Evolutionary conservation across 2,888 invertebrate genomes (phyloP), one percentile per base, ranked within the genome.

Genomic region (Nephrotoma appendiculata): DNA sequence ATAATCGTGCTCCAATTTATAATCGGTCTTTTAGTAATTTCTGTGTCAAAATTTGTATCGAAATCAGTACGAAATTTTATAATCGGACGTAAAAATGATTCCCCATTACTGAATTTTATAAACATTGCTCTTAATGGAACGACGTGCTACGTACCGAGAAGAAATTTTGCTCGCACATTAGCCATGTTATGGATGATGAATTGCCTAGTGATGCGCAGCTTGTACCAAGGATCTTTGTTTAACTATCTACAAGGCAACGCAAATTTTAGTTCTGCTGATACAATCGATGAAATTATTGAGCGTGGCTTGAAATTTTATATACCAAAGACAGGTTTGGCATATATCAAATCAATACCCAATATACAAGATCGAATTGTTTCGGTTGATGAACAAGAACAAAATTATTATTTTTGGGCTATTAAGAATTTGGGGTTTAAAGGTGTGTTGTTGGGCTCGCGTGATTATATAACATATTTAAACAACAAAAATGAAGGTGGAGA

Each of bases 221-320:
- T 87, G 9, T 88, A 88, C 86, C 88, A 88, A 86, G 88, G 87
- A 19, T 83, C 88, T n/a, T 83, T 88, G 11, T 88, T 87, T 83
- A 48, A 87, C 41, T 87, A 87, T 43, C n/a, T 88, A 19, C 87
- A 88, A 11, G 31, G 6, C 5, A 2, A 15, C 2, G 19, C n/a
- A 15, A 71, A 71, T 71, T 71, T 48, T n/a, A 48, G 15, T 71
- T 0, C 43, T 11, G 15, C 42, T 11, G 85, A 85, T 85, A 45
- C 85, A 0, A 44, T 85, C 11, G 45, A n/a, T 3, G 12, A 45
- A 44, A 44, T 85, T 11, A 85, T 85, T 44, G 19, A 85, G 2
- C 43, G 19, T 31, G 15, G 6, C 2, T 71, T 71, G 5, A 71
- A n/a, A 7, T 71, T 71, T 71, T 71, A 71, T 71, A 6, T 71